A percentile compares a stretch with the other conserved stretches of the same genome.
phyloP scores from a whole-genome alignment of 2,888 invertebrate species.

The Scotopteryx bipunctaria region DNA sequence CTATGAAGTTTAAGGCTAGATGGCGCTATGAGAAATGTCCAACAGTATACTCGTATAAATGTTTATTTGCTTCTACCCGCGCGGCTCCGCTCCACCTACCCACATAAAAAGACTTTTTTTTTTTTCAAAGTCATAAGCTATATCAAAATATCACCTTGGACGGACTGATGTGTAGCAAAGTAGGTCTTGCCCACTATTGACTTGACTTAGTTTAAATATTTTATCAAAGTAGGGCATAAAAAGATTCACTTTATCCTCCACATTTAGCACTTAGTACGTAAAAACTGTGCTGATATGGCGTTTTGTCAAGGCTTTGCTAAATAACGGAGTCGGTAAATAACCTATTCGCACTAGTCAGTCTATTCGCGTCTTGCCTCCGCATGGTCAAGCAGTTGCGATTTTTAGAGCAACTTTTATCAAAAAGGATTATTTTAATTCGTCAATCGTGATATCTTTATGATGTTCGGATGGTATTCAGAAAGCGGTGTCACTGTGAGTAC shows the following conservation, averaged over 20 bases:
- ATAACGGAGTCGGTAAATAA: slow-evolving; percentile 21
- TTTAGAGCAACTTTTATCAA: not conserved
- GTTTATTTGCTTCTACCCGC: too few species aligned
- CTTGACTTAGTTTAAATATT: slow-evolving; percentile 12
- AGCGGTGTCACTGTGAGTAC: slow-evolving; percentile 32
- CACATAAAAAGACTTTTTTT: too few species aligned
- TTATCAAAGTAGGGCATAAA: slow-evolving; percentile 20
- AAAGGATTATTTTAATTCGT: not conserved
- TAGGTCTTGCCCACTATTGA: not conserved
- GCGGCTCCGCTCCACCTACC: too few species aligned
- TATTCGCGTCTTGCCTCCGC: slow-evolving; percentile 16
- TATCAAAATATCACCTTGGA: too few species aligned
- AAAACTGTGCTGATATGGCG: slow-evolving; percentile 23
- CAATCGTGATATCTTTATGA: slow-evolving; percentile 1
- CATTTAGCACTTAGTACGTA: slow-evolving; percentile 6
- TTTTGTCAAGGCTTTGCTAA: slow-evolving; percentile 26
- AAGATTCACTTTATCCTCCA: slow-evolving; percentile 14
- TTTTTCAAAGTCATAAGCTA: too few species aligned
- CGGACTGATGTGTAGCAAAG: not conserved
- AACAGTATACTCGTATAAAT: too few species aligned
- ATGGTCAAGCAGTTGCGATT: slow-evolving; percentile 13
- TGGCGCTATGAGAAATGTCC: too few species aligned
- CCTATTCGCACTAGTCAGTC: slow-evolving; percentile 20
- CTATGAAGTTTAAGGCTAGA: too few species aligned
- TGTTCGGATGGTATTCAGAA: slow-evolving; percentile 26